Base-by-base conservation (phyloP, 2,113 vertebrate species). In the Suricata suricatta region DNA sequence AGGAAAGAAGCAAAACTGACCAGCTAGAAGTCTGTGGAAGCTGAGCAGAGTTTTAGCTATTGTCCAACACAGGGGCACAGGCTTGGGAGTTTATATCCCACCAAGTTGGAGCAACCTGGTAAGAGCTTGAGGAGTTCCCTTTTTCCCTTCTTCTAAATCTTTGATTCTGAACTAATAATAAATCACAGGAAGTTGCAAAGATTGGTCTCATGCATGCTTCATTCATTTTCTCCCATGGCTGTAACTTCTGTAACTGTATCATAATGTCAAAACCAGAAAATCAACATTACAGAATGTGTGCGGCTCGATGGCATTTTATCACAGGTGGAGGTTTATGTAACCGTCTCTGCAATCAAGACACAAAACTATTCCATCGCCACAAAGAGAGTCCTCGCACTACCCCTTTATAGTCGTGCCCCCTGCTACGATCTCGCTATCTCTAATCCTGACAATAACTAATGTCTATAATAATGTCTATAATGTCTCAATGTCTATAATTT, bases 181-280 rank as follows among this genome's bases (percentile, higher is more conserved):
- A 63, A 76, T 81, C 52, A 86, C 52, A 96, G 92, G 31, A 87
- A 87, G n/a, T 82, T 90, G 35, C 33, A 66, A 87, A 76, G 52
- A 31, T 21, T 47, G 16, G 13, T 54, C 57, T 4, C 25, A 21
- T 5, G 4, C 23, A n/a, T 1, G 1, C 19, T 69, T 92, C 31
- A 57, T 31, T 82, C 35, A 69, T 17, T 82, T 92, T 89, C 50
- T 72, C 23, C 38, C 21, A 12, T 57, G 16, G 12, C 47, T 41
- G 0, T 31, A 76, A 35, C n/a, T 47, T 86, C 47, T 19, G 11
- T 63, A 57, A 63, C 21, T 23, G 29, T 27, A 47, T 3, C n/a
- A 76, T 38, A 68, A 19, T 54, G 54, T 47, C 38, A 68, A 84
- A 89, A 11, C 44, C 17, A 87, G 64, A 83, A 88, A 41, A 57